phyloP scores from a whole-genome alignment of 2,888 invertebrate genomes.

The Pimpla rufipes region DNA sequence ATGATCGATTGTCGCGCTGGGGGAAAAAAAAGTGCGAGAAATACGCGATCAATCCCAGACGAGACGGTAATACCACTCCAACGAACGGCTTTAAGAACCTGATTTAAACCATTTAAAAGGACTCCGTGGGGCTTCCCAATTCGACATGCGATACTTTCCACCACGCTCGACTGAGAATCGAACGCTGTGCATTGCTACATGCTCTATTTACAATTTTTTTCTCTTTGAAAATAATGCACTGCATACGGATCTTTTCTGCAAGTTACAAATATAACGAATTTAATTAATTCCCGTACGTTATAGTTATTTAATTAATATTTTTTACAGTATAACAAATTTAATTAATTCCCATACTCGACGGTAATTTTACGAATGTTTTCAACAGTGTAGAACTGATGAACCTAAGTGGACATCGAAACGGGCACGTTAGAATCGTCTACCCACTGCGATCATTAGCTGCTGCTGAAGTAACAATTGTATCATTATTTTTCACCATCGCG shows the following conservation, averaged over 20 bases:
- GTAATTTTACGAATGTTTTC: too few relatives aligned
- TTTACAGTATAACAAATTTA: not conserved
- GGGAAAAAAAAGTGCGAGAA: not conserved
- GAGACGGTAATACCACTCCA: conserved; percentile 27
- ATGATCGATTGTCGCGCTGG: not conserved
- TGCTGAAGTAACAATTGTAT: not conserved
- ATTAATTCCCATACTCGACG: too few relatives aligned
- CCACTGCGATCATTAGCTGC: too few relatives aligned
- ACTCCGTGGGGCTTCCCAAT: conserved; percentile 29
- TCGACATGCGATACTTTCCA: conserved; percentile 22
- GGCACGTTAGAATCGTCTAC: too few relatives aligned
- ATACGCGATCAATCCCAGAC: conserved; percentile 27
- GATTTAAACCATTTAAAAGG: conserved; percentile 41
- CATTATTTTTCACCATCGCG: not conserved
- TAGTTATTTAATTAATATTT: too few relatives aligned
- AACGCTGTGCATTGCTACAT: not conserved
- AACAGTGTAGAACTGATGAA: too few relatives aligned
- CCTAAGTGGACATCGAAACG: too few relatives aligned
- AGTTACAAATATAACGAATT: too few relatives aligned
- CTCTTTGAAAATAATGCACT: too few relatives aligned
- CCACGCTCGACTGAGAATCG: not conserved
- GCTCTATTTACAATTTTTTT: too few relatives aligned
- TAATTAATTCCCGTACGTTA: too few relatives aligned
- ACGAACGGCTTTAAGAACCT: conserved; percentile 13
- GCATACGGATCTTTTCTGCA: too few relatives aligned